Percentiles rank a stretch among this genome's conserved stretches.
Conservation (phyloP, 2,113 vertebrate genomes). For the Calidris pygmaea region DNA sequence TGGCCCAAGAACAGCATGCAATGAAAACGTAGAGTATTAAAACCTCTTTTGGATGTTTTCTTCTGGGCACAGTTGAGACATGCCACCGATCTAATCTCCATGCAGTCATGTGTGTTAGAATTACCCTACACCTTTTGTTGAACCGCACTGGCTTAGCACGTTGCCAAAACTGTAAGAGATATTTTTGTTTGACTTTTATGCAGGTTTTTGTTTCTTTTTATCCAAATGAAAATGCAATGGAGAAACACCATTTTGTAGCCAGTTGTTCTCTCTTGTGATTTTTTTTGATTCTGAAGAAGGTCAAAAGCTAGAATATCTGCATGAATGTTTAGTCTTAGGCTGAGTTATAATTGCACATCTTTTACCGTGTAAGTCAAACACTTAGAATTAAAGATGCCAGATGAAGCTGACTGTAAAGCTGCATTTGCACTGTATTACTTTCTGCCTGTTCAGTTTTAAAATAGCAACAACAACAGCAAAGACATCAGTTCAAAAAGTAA, state of each 20-base stretch:
- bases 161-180: background rate
- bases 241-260: background rate
- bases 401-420: background rate
- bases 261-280: background rate
- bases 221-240: background rate
- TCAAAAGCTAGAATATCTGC: background rate
- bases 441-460: background rate
- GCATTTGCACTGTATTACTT: background rate
- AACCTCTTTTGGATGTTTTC: background rate
- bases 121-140: background rate
- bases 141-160: fast-evolving
- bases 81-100: background rate
- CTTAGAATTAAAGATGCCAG: background rate
- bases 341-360: slow-evolving; percentile 2
- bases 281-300: background rate
- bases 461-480: background rate
- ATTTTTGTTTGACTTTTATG: background rate
- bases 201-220: background rate
- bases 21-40: background rate
- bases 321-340: background rate
- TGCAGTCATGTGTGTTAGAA: background rate
- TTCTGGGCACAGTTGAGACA: background rate
- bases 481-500: background rate
- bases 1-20: background rate
- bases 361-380: background rate